Evolutionary conservation across 2,113 vertebrate species (phyloP).

Genomic region (Piaya cayana): DNA sequence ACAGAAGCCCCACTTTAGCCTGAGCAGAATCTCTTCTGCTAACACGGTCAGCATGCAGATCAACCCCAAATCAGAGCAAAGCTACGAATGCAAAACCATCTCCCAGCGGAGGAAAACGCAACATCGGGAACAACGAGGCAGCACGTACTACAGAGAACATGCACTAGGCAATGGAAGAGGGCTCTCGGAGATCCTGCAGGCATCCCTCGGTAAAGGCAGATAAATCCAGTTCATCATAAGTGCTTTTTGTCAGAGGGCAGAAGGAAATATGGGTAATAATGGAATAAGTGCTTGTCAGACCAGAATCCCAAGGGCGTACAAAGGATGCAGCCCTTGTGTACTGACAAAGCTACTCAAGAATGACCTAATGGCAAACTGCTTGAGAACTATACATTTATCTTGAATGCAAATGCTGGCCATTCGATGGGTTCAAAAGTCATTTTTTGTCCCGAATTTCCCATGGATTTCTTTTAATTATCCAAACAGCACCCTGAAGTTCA

Average conservation of each 20-base stretch:
- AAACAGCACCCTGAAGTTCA: neutral
- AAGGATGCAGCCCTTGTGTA: slow-evolving; percentile 17
- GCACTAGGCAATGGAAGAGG: neutral
- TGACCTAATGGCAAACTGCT: neutral
- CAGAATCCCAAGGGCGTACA: slow-evolving; percentile 34
- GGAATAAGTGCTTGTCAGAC: slow-evolving; percentile 32
- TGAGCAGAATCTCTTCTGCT: slow-evolving; percentile 63
- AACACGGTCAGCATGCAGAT: slow-evolving; percentile 61
- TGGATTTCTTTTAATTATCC: neutral
- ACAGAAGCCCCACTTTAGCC: slow-evolving; percentile 69
- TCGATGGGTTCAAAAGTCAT: neutral
- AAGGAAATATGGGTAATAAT: slow-evolving; percentile 40
- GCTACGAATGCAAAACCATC: slow-evolving; percentile 31
- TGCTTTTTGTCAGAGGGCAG: slow-evolving; percentile 53
- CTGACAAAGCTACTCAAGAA: neutral
- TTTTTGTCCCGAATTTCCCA: neutral
- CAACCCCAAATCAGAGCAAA: slow-evolving; percentile 53
- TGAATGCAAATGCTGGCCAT: slow-evolving; percentile 25
- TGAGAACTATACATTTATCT: neutral
- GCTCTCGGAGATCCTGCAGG: slow-evolving; percentile 15
- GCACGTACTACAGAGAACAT: slow-evolving; percentile 49
- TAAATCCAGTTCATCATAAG: slow-evolving; percentile 7
- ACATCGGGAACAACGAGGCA: neutral
- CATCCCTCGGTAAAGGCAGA: neutral
- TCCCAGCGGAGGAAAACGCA: slow-evolving; percentile 25